Conservation (phyloP, 2,113 vertebrate genomes). For the Embiotoca jacksoni region DNA sequence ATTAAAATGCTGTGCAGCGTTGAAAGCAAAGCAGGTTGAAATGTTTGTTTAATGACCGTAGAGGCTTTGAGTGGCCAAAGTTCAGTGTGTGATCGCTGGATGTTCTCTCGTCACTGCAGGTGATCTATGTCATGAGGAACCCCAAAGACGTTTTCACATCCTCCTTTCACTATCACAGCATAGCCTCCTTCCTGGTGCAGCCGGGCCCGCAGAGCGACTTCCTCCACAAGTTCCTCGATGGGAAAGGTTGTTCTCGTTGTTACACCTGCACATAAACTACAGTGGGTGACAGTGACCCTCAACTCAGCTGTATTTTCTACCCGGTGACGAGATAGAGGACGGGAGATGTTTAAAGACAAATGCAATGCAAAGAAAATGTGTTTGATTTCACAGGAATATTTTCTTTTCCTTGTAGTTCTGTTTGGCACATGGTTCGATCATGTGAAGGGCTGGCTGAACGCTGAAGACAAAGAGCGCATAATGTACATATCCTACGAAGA, state of each 20-base stretch:
- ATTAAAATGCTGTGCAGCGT: too few relatives aligned
- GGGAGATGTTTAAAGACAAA: too few relatives aligned
- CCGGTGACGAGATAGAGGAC: too few relatives aligned
- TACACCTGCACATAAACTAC: not conserved
- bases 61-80: too few relatives aligned
- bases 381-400: not conserved
- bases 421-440: constrained; percentile 86
- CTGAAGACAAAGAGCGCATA: constrained; percentile 57
- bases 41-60: too few relatives aligned
- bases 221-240: constrained; percentile 80
- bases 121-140: constrained; percentile 81
- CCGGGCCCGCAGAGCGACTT: constrained; percentile 78
- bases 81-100: not conserved
- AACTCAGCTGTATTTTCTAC: too few relatives aligned
- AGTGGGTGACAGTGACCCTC: too few relatives aligned
- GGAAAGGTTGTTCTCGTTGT: constrained; percentile 67
- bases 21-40: too few relatives aligned
- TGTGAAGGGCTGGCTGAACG: constrained; percentile 79
- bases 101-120: constrained; percentile 56
- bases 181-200: constrained; percentile 69
- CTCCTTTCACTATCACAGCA: constrained; percentile 73
- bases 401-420: constrained; percentile 63
- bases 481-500: constrained; percentile 75
- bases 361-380: not conserved
- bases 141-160: constrained; percentile 84